Evolutionary conservation across 2,797 vertebrate genomes (phyloP).

Genomic region (Rhabdophis nuchalis): DNA sequence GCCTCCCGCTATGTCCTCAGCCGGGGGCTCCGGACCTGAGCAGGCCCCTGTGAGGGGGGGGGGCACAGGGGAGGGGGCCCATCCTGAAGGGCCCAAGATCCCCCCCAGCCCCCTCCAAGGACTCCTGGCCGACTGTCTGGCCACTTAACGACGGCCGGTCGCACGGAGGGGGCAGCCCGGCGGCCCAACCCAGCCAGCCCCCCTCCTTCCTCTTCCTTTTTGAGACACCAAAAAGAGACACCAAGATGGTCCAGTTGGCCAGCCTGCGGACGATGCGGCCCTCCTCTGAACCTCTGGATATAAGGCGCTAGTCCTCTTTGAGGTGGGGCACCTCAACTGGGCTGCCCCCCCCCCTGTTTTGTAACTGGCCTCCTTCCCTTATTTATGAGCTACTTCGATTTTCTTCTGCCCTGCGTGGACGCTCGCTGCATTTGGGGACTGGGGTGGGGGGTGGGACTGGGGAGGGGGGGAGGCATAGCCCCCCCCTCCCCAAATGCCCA

Average conservation of each 20-base stretch:
- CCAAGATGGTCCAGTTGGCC: not conserved
- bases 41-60: too few relatives aligned
- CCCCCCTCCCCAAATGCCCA: not conserved
- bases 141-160: not conserved
- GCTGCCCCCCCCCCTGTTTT: accelerated
- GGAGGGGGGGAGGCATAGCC: not conserved
- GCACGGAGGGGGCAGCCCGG: too few relatives aligned
- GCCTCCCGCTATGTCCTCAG: slow-evolving; percentile 80
- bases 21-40: slow-evolving; percentile 32
- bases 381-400: not conserved
- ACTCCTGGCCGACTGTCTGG: not conserved
- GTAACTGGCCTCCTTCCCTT: not conserved
- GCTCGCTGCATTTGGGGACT: not conserved
- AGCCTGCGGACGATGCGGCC: not conserved
- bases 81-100: too few relatives aligned
- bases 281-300: not conserved
- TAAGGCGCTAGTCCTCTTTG: not conserved
- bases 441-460: too few relatives aligned
- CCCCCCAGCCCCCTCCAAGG: not conserved
- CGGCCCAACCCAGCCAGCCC: accelerated
- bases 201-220: not conserved
- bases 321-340: not conserved
- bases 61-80: too few relatives aligned
- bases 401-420: accelerated
- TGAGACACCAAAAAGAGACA: not conserved